A percentile compares a stretch with the other conserved stretches of the same genome.
phyloP scores from a whole-genome alignment of 2,888 invertebrate genomes.

The Flabesymbios commensalis region DNA sequence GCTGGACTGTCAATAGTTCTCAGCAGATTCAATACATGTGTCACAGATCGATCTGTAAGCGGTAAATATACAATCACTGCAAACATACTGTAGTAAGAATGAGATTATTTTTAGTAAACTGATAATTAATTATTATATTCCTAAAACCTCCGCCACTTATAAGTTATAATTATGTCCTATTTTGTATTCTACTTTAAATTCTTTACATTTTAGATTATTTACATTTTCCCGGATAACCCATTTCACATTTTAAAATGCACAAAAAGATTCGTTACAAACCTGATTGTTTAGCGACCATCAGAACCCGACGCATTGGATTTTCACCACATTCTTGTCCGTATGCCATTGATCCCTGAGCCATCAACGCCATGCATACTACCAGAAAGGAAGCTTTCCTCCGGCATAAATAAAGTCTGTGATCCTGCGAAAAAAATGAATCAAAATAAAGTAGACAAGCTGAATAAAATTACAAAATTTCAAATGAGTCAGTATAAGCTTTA shows the following conservation, averaged over 20 bases:
- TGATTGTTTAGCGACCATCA: conserved; percentile 25
- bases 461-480: too few relatives aligned
- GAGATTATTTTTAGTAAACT: background rate
- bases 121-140: background rate
- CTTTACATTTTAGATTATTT: background rate
- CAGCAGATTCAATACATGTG: conserved; percentile 22
- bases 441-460: too few relatives aligned
- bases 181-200: background rate
- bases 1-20: conserved; percentile 24
- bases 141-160: too few relatives aligned
- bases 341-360: too few relatives aligned
- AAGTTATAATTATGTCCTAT: too few relatives aligned
- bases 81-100: background rate
- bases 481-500: too few relatives aligned
- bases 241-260: background rate
- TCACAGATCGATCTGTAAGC: conserved; percentile 17
- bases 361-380: too few relatives aligned
- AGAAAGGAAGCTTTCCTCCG: too few relatives aligned
- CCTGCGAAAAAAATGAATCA: too few relatives aligned
- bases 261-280: conserved; percentile 7
- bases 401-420: too few relatives aligned
- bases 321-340: conserved; percentile 24
- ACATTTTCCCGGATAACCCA: background rate
- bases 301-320: conserved; percentile 28
- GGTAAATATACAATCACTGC: background rate